Conservation (phyloP, 2,113 vertebrate species). For the Microtus ochrogaster region DNA sequence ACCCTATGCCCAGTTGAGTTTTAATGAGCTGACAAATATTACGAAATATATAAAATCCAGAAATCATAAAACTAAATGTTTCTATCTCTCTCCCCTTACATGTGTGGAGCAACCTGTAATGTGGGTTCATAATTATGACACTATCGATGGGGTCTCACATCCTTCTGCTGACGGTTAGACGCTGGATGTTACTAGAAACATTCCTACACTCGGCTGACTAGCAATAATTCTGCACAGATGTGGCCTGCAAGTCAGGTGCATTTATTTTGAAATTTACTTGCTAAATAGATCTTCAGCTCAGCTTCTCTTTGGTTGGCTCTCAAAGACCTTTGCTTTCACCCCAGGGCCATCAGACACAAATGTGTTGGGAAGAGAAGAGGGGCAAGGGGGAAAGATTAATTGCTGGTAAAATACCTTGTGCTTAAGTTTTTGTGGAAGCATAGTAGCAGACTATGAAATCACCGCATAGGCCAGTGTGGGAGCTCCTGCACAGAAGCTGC, state of each 20-base stretch:
- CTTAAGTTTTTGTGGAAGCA: neutral
- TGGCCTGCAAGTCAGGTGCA: neutral
- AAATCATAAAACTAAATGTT: neutral
- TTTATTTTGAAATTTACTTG: neutral
- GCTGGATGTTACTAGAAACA: neutral
- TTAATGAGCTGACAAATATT: neutral
- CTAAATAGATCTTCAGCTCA: neutral
- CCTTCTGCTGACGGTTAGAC: fast-evolving
- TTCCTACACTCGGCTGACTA: neutral
- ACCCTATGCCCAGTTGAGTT: neutral
- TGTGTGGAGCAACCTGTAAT: neutral
- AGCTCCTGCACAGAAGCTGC: neutral
- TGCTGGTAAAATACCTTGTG: neutral
- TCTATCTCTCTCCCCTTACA: neutral
- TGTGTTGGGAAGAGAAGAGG: neutral
- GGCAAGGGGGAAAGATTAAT: neutral
- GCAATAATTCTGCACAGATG: neutral
- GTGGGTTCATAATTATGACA: too few relatives aligned
- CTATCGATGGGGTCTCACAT: neutral
- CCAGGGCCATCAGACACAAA: too few relatives aligned
- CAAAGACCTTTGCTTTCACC: neutral
- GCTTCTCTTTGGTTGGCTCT: neutral
- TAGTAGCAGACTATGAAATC: neutral
- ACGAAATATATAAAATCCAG: neutral
- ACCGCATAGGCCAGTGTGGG: neutral